These are phyloP conservation scores for Muscina levida DNA, from an alignment of 2,888 invertebrate species.

Conservation along the genomic window DNA sequence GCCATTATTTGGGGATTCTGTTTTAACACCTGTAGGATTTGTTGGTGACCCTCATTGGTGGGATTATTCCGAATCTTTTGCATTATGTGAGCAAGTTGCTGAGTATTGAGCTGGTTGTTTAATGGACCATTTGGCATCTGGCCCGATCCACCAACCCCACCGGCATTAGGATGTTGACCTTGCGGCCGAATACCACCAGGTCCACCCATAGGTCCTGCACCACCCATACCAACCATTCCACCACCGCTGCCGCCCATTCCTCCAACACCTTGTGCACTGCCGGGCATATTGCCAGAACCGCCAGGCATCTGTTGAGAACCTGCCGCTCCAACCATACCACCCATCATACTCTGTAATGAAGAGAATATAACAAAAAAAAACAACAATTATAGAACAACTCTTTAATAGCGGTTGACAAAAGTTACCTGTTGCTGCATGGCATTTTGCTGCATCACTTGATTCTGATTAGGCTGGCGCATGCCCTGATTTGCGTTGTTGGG, in stretches of 20 bases:
- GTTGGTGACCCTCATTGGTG: constrained; percentile 94
- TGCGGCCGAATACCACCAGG: constrained; percentile 78
- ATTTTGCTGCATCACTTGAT: constrained; percentile 80
- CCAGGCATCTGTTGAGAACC: constrained; percentile 75
- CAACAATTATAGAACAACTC: neutral
- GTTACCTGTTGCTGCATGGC: constrained; percentile 76
- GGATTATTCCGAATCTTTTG: constrained; percentile 93
- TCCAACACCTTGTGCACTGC: constrained; percentile 62
- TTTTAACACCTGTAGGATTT: constrained; percentile 93
- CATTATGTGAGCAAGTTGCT: constrained; percentile 92
- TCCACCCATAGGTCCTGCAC: constrained; percentile 66
- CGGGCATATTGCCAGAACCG: constrained; percentile 69
- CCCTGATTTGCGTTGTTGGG: constrained; percentile 79
- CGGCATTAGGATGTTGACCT: constrained; percentile 73
- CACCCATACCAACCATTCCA: constrained; percentile 70
- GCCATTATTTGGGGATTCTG: constrained; percentile 97
- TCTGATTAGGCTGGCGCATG: constrained; percentile 80
- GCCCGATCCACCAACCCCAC: constrained; percentile 70
- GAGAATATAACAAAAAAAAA: constrained; percentile 51
- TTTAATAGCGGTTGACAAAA: neutral
- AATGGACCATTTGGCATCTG: constrained; percentile 74
- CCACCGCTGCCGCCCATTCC: constrained; percentile 71
- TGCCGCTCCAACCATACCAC: constrained; percentile 75
- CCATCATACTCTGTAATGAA: constrained; percentile 77
- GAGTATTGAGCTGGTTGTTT: constrained; percentile 77